A percentile compares a stretch with the other conserved stretches of the same genome.
Conservation (phyloP, 2,797 vertebrate genomes). For the Bradypodion pumilum region DNA sequence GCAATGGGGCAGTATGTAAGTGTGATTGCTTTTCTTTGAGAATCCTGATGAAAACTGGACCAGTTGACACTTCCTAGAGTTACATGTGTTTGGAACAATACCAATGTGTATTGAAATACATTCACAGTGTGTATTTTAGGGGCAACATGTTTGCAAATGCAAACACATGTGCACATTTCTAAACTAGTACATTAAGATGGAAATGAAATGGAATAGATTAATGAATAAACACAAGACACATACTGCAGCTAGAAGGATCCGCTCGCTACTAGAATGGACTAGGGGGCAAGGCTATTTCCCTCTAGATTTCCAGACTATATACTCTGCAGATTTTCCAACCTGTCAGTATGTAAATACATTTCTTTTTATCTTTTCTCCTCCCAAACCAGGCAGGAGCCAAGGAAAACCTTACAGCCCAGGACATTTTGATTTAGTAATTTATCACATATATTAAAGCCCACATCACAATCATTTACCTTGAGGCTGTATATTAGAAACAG, state of each 20-base stretch:
- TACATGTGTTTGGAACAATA: background rate
- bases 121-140: background rate
- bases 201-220: background rate
- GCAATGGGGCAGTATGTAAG: too few species aligned
- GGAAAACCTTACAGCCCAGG: constrained; percentile 39
- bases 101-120: background rate
- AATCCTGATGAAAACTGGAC: background rate
- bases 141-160: background rate
- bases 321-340: background rate
- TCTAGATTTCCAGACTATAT: background rate
- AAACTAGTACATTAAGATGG: background rate
- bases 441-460: constrained; percentile 32
- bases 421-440: constrained; percentile 42
- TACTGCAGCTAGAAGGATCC: background rate
- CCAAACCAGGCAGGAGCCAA: constrained; percentile 3
- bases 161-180: background rate
- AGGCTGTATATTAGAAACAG: constrained; percentile 34
- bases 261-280: background rate
- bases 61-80: background rate
- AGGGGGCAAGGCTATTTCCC: background rate
- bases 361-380: background rate
- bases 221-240: background rate
- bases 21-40: too few species aligned
- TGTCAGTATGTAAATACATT: background rate
- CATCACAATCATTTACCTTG: constrained; percentile 42